Evolutionary conservation across 1,140 invertebrate genomes (phyloP).

Genomic region (Vanessa tameamea): DNA sequence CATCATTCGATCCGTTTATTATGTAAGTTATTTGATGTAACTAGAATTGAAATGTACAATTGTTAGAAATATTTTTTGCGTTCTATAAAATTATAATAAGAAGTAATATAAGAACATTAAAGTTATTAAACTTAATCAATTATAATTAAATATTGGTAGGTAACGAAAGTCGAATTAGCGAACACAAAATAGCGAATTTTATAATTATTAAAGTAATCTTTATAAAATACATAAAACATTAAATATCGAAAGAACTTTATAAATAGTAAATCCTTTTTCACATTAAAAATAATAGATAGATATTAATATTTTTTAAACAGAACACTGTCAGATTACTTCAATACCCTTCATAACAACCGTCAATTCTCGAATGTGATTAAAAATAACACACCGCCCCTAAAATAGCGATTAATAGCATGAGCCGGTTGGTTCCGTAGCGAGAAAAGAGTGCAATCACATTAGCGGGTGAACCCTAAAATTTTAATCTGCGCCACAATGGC

Average conservation of each 20-base stretch:
- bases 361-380: slow-evolving; percentile 67
- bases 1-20: slow-evolving; percentile 12
- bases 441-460: slow-evolving; percentile 78
- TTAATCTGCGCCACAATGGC: slow-evolving; percentile 78
- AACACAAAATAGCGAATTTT: too few species aligned
- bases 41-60: neutral
- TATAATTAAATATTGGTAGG: too few species aligned
- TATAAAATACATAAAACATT: too few species aligned
- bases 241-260: too few species aligned
- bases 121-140: too few species aligned
- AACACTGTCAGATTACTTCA: neutral
- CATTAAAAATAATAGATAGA: too few species aligned
- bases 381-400: slow-evolving; percentile 68
- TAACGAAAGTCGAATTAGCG: too few species aligned
- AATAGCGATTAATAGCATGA: slow-evolving; percentile 64
- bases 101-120: too few species aligned
- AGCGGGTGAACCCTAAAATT: slow-evolving; percentile 79
- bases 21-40: neutral
- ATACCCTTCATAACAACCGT: slow-evolving; percentile 22
- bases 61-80: too few species aligned
- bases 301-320: neutral
- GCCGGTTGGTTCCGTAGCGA: slow-evolving; percentile 59
- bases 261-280: too few species aligned
- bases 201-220: too few species aligned
- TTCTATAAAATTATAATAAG: too few species aligned